phyloP scores from a whole-genome alignment of 2,888 invertebrate genomes.

The Ichneumon xanthorius region DNA sequence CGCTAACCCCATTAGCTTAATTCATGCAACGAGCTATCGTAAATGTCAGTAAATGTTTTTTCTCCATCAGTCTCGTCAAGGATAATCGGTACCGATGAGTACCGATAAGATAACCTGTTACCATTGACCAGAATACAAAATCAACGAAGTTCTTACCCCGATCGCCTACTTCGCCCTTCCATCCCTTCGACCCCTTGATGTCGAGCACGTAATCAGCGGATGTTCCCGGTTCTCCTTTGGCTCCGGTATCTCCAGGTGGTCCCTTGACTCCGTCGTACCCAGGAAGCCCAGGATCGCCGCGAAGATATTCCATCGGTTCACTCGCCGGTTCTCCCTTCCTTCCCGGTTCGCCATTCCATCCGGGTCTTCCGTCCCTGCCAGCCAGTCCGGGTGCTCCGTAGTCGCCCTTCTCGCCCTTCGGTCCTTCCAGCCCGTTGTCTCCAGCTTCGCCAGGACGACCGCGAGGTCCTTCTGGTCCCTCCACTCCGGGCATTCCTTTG shows the following conservation, averaged over 20 bases:
- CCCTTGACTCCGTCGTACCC: conserved; percentile 84
- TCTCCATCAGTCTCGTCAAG: no score
- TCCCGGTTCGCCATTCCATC: conserved; percentile 85
- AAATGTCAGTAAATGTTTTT: no score
- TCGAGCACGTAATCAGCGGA: conserved; percentile 82
- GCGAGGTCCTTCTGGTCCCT: conserved; percentile 86
- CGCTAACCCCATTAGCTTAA: no score
- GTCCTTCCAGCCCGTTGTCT: conserved; percentile 85
- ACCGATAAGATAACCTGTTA: not conserved
- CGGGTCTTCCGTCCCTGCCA: conserved; percentile 86
- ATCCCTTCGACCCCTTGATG: conserved; percentile 84
- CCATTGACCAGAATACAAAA: no score
- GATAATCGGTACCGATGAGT: not conserved
- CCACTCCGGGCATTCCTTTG: conserved; percentile 86
- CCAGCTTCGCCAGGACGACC: conserved; percentile 83
- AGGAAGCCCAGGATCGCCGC: conserved; percentile 84
- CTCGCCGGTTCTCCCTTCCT: conserved; percentile 87
- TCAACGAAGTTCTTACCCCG: conserved; percentile 76
- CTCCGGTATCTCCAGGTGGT: conserved; percentile 84
- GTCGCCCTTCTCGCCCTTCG: conserved; percentile 87
- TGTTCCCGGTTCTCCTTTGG: conserved; percentile 84
- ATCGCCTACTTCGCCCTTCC: conserved; percentile 84
- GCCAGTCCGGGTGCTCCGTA: conserved; percentile 82
- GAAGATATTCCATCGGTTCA: conserved; percentile 85
- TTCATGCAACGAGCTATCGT: no score